Evolutionary conservation across 1,140 invertebrate species (phyloP), one percentile per base, ranked within the genome.

Genomic region (Tachypleus tridentatus): DNA sequence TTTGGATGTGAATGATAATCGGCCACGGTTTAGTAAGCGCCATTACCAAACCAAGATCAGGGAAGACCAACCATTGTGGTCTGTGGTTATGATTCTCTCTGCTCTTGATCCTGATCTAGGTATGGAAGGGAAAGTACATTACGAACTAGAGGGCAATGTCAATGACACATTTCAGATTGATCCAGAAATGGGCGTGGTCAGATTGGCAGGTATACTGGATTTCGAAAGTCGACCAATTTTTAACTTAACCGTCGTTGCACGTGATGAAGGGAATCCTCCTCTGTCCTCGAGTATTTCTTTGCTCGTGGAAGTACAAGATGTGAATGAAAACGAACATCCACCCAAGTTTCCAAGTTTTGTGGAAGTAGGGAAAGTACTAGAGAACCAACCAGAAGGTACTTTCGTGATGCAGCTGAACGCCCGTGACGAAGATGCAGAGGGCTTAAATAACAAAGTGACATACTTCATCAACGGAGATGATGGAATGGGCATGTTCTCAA

Each of bases 1-100:
- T 0, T 86, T 91, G 70, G 93, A 97, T 74, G 85, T 93, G 48
- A 97, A 97, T 74, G 93, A 97, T 76, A 93, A 93, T 73, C 81
- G 87, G 0, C 93, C 93, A 0, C 81, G 78, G 52, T 97, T 97
- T 70, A 71, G 74, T 56, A 64, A 75, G 49, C 72, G 74, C 47
- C 66, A 66, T 54, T 92, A 92, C 73, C 72, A 73, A 51, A 88
- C 93, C 4, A 89, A 91, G 74, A 84, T 94, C 1, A 83, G 91
- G 1, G 94, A 97, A 77, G 94, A 97, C 76, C 82, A 96, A 51
- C 93, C 93, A 0, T 77, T 86, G 3, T 93, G 92, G 63, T 87
- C 88, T 52, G 85, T 94, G 0, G 85, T 96, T 0, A 90, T 89
- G 0, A 84, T 88, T 0, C 80, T 95, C 8, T 86, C 86, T 58